Conservation (phyloP, 2,888 invertebrate species). For the Drepana falcataria region DNA sequence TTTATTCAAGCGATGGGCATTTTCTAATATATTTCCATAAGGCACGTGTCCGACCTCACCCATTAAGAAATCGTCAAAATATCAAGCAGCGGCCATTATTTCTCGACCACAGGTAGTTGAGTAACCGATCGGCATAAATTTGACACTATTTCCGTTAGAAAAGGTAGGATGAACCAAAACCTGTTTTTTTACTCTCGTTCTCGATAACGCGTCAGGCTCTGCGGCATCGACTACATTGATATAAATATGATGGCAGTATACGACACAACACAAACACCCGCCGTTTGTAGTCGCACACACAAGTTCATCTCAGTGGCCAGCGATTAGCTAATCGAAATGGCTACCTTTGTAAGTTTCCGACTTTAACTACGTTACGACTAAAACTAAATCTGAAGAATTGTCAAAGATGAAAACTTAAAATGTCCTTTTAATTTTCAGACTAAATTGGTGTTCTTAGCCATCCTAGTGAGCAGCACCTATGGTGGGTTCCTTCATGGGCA, state of each 20-base stretch:
- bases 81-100: constrained; percentile 33
- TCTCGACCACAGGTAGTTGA: constrained; percentile 38
- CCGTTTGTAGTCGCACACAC: constrained; percentile 60
- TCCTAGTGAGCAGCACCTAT: constrained; percentile 59
- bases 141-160: constrained; percentile 67
- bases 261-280: constrained; percentile 61
- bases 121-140: constrained; percentile 53
- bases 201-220: constrained; percentile 40
- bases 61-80: constrained; percentile 28
- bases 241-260: constrained; percentile 66
- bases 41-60: constrained; percentile 8
- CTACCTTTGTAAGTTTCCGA: constrained; percentile 67
- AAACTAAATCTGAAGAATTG: constrained; percentile 4
- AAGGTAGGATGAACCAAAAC: constrained; percentile 55
- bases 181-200: constrained; percentile 54
- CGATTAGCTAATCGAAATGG: constrained; percentile 75
- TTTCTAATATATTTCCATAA: constrained; percentile 1
- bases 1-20: not conserved
- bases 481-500: constrained; percentile 53
- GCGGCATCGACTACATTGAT: constrained; percentile 45
- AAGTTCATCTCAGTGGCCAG: constrained; percentile 59
- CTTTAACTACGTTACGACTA: no score
- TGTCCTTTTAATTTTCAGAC: constrained; percentile 46
- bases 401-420: constrained; percentile 3
- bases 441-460: constrained; percentile 62